phyloP scores from a whole-genome alignment of 1,140 invertebrate genomes.

The Drosophila pandora region DNA sequence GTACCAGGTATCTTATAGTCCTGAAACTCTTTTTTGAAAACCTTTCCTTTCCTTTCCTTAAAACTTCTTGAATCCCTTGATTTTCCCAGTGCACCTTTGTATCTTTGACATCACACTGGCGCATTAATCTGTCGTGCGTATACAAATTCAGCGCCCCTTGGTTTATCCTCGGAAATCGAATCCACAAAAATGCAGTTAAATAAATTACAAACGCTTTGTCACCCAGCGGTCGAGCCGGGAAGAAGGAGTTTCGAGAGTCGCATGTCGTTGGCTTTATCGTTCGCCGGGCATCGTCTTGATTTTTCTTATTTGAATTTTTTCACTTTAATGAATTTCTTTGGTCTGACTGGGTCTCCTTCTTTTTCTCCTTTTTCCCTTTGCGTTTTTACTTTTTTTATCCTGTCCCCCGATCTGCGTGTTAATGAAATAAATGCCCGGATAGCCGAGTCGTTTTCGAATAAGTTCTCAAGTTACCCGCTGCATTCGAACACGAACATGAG shows the following conservation, averaged over 20 bases:
- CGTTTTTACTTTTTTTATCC: constrained; percentile 31
- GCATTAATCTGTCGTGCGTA: constrained; percentile 68
- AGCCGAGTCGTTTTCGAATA: constrained; percentile 34
- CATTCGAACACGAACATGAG: constrained; percentile 55
- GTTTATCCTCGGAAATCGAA: constrained; percentile 70
- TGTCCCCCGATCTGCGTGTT: constrained; percentile 64
- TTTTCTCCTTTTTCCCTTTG: constrained; percentile 17
- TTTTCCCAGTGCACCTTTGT: constrained; percentile 22
- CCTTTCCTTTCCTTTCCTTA: not conserved
- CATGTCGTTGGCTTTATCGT: constrained; percentile 76
- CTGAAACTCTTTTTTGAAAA: too few species aligned
- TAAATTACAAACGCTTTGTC: constrained; percentile 82
- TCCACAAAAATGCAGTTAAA: constrained; percentile 82
- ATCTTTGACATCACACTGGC: constrained; percentile 66
- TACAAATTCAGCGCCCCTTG: constrained; percentile 64
- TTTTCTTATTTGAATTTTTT: constrained; percentile 42
- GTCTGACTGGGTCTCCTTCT: not conserved
- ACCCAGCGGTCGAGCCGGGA: constrained; percentile 59
- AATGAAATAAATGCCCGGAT: constrained; percentile 81
- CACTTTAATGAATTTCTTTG: constrained; percentile 65
- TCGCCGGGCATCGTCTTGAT: constrained; percentile 64
- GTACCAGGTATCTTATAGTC: not conserved
- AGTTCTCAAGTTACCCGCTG: constrained; percentile 70
- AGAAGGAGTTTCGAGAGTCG: constrained; percentile 33
- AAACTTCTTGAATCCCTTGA: not conserved